Evolutionary conservation across 2,797 vertebrate species (phyloP), one percentile per base, ranked within the genome.

Genomic region (Pelodytes ibericus): DNA sequence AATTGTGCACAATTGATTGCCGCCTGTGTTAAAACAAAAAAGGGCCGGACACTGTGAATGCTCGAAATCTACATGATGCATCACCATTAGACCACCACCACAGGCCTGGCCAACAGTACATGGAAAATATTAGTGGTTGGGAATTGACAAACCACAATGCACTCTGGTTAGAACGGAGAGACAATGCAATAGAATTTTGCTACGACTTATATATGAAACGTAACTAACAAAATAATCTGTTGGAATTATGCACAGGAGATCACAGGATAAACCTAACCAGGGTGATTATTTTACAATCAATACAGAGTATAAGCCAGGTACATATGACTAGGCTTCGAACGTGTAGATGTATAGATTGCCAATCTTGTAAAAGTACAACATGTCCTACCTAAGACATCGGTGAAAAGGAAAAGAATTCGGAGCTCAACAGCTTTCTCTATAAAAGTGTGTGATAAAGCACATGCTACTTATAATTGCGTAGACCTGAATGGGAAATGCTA

Each of bases 101-200:
- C 82, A 81, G 70, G 11, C 76, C 74, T 72, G 69, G 72, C 82
- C 79, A 41, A 80, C 36, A 22, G 41, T 24, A 67, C 85, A 80
- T 84, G 82, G 83, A 87, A 86, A 44, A 67, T 61, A 80, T 85
- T 83, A 83, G 81, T 79, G 22, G 51, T 41, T 47, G 73, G 77
- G 62, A 82, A 80, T 68, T 77, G 78, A 83, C 76, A 68, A 79
- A 79, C 76, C 76, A 44, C 76, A 27, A 44, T 56, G 76, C 63
- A 73, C 76, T 33, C 57, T 79, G 76, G 56, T 68, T 53, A 59
- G 76, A 68, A 79, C 72, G 62, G 9, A 73, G 71, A 79, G 68
- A 68, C 63, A 68, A 51, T 57, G 76, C 72, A 68, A 79, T 53
- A 30, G 63, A 49, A 72, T 72, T 72, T 78, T 72, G 36, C 53